Evolutionary conservation across 2,888 invertebrate genomes (phyloP), one percentile per base, ranked within the genome.

Genomic region (Epirrhoe alternata): DNA sequence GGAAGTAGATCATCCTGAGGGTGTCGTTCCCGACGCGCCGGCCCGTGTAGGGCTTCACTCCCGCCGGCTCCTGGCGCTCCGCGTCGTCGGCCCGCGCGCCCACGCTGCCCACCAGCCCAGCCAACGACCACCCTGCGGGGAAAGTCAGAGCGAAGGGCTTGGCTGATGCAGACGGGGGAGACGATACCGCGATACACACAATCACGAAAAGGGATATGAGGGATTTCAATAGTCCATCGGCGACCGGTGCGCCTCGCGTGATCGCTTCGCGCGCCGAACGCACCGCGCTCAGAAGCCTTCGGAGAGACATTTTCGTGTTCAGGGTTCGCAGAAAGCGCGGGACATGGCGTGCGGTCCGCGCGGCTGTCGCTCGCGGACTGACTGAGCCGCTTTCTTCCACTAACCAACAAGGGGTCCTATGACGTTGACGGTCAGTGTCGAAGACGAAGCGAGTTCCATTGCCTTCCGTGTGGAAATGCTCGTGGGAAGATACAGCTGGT

Each of bases 1-100:
- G 95, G 87, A 95, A 95, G 86, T 97, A 97, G 71, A 97, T 95
- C 96, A 96, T 96, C 69, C 95, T 88, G 61, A 96, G 89, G 3
- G 96, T 96, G 76, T 96, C 95, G 81, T 95, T 95, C 70, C 90
- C 92, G 50, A 95, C 89, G 50, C 96, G 92, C 68, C 94, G 90
- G 5, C 96, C 96, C 70, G 95, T 95, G 86, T 93, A 96, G 47
- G 94, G 92, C 85, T 95, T 95, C 70, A 93, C 89, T 5, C 90
- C 90, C 51, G 86, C 84, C 6, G 88, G 84, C 71, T 88, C 88
- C 61, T 83, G 71, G 3, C 86, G 75, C 74, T 86, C 87, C 49
- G 84, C 80, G 17, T 82, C 86, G 55, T 88, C 90, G 1, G 86
- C 82, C 51, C 88, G 72, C 2, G 88, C 90, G 0, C 90, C 92